Percentiles rank a stretch among this genome's conserved stretches.
These are phyloP conservation scores for Lampris incognitus DNA, from an alignment of 2,113 vertebrate species.

Conservation along the genomic window DNA sequence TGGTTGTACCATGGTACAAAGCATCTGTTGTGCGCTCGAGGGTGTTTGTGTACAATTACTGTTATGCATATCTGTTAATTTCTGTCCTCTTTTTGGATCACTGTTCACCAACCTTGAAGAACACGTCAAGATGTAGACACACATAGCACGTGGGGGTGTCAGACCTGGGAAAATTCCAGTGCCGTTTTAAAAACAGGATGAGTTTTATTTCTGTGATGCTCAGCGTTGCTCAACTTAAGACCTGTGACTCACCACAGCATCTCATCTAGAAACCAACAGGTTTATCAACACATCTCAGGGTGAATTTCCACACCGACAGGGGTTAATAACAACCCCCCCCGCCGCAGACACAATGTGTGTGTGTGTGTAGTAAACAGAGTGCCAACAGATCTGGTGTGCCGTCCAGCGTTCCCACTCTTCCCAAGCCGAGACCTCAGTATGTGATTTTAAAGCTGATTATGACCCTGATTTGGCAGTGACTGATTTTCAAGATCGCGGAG, in stretches of 20 bases:
- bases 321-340: background rate
- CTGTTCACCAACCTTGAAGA: slow-evolving; percentile 5
- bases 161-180: slow-evolving; percentile 22
- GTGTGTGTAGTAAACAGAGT: slow-evolving; percentile 7
- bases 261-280: slow-evolving; percentile 10
- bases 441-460: too few species aligned
- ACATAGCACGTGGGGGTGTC: slow-evolving; percentile 26
- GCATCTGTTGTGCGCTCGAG: background rate
- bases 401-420: too few species aligned
- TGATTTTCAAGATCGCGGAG: too few species aligned
- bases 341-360: background rate
- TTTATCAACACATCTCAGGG: background rate
- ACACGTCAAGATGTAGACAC: slow-evolving; percentile 50
- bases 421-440: too few species aligned
- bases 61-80: slow-evolving; percentile 31
- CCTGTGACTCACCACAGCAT: background rate
- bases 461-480: too few species aligned
- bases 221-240: background rate
- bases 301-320: background rate
- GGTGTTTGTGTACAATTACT: background rate
- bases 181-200: background rate
- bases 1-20: background rate
- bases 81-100: background rate
- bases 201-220: slow-evolving; percentile 1
- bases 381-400: too few species aligned